Conservation (phyloP, 2,797 vertebrate genomes). For the Sphenopsis melanotis region DNA sequence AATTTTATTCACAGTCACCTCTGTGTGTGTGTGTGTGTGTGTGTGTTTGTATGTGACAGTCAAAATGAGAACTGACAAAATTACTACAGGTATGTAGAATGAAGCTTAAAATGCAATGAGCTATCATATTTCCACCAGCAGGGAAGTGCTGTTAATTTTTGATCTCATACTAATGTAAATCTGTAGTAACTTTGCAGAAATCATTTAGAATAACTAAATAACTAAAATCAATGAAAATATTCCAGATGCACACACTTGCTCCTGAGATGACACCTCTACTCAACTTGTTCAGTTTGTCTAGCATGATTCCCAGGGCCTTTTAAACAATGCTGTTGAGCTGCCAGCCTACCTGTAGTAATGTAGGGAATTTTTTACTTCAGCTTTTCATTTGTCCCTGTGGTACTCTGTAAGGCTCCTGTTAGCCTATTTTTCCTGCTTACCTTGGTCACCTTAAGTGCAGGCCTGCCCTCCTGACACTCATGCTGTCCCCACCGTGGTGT, state of each 20-base stretch:
- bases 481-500: accelerated
- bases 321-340: background rate
- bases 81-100: background rate
- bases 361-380: background rate
- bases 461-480: background rate
- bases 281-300: background rate
- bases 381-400: background rate
- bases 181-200: background rate
- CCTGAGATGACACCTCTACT: background rate
- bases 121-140: background rate
- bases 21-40: background rate
- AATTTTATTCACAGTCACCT: background rate
- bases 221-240: background rate
- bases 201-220: background rate
- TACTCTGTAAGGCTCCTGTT: background rate
- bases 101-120: background rate
- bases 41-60: background rate
- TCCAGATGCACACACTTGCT: background rate
- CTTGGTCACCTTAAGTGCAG: accelerated
- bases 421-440: background rate
- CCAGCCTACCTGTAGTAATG: background rate
- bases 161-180: background rate
- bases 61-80: background rate
- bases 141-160: background rate
- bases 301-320: background rate